Conservation (phyloP, 2,888 invertebrate genomes). For the Cosmopolites sordidus region DNA sequence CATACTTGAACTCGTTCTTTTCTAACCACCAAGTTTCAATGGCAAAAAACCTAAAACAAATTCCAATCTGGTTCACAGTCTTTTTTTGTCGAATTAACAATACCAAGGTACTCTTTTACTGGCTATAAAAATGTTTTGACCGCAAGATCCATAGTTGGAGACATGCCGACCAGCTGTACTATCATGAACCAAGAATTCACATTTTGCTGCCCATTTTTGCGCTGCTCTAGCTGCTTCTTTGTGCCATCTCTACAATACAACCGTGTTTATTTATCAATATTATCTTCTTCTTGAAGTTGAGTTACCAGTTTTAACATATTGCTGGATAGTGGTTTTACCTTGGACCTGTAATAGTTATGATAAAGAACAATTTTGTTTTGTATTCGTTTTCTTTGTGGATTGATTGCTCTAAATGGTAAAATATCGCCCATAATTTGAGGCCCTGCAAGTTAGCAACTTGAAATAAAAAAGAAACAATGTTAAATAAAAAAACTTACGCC, state of each 20-base stretch:
- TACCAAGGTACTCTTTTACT: slow-evolving; percentile 76
- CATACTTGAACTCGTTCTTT: slow-evolving; percentile 69
- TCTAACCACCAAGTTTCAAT: slow-evolving; percentile 76
- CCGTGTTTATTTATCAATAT: neutral
- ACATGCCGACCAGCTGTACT: slow-evolving; percentile 61
- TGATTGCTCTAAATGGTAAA: slow-evolving; percentile 54
- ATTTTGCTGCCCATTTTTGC: slow-evolving; percentile 70
- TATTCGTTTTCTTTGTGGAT: slow-evolving; percentile 56
- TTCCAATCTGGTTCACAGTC: too few species aligned
- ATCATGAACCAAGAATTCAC: slow-evolving; percentile 67
- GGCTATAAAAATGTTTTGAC: slow-evolving; percentile 80
- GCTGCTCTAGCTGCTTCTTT: slow-evolving; percentile 65
- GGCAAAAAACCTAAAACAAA: slow-evolving; percentile 67
- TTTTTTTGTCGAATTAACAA: neutral
- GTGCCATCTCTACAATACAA: slow-evolving; percentile 65
- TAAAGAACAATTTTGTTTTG: slow-evolving; percentile 69
- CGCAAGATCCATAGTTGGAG: slow-evolving; percentile 66
- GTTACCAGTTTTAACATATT: slow-evolving; percentile 73
- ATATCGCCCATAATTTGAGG: slow-evolving; percentile 57
- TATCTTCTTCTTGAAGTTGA: neutral
- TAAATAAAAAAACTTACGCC: slow-evolving; percentile 30
- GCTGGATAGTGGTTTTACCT: slow-evolving; percentile 69
- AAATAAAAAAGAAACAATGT: neutral
- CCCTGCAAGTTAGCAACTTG: slow-evolving; percentile 42
- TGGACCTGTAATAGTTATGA: slow-evolving; percentile 73